phyloP scores from a whole-genome alignment of 1,140 invertebrate genomes.

The Antheraea mylitta region DNA sequence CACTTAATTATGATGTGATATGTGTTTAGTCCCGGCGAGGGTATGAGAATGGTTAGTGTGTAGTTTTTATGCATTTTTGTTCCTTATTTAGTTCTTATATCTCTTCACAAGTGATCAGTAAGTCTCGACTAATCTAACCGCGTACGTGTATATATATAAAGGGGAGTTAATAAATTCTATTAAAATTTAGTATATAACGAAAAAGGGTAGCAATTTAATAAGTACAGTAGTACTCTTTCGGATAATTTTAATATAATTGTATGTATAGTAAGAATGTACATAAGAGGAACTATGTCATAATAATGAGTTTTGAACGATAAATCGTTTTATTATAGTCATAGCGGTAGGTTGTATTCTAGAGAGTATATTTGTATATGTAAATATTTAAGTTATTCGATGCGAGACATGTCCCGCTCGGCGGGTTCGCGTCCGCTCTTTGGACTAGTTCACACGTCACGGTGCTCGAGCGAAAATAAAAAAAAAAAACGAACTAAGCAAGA shows the following conservation, averaged over 20 bases:
- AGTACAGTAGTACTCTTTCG: slow-evolving; percentile 76
- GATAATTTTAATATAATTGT: slow-evolving; percentile 41
- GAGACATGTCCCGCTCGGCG: neutral
- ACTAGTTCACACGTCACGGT: neutral
- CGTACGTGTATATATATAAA: slow-evolving; percentile 58
- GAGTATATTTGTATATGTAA: slow-evolving; percentile 57
- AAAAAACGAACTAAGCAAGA: neutral
- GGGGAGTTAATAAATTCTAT: neutral
- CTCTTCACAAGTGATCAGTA: slow-evolving; percentile 67
- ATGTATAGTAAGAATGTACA: slow-evolving; percentile 72
- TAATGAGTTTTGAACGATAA: slow-evolving; percentile 70
- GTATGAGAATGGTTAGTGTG: slow-evolving; percentile 63
- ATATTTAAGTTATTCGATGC: neutral
- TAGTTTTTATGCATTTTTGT: slow-evolving; percentile 71
- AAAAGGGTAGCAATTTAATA: slow-evolving; percentile 55
- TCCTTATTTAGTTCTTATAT: slow-evolving; percentile 67
- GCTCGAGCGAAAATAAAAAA: neutral
- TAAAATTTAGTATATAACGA: slow-evolving; percentile 62
- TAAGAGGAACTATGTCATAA: slow-evolving; percentile 77
- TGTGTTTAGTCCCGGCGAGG: slow-evolving; percentile 43
- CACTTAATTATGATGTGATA: slow-evolving; percentile 68
- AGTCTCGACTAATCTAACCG: slow-evolving; percentile 67
- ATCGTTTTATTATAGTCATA: slow-evolving; percentile 77
- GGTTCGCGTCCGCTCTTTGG: neutral
- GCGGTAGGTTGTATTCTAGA: slow-evolving; percentile 67